Base-by-base conservation (phyloP, 1,140 invertebrate genomes). In the Brachionus paranguensis region DNA sequence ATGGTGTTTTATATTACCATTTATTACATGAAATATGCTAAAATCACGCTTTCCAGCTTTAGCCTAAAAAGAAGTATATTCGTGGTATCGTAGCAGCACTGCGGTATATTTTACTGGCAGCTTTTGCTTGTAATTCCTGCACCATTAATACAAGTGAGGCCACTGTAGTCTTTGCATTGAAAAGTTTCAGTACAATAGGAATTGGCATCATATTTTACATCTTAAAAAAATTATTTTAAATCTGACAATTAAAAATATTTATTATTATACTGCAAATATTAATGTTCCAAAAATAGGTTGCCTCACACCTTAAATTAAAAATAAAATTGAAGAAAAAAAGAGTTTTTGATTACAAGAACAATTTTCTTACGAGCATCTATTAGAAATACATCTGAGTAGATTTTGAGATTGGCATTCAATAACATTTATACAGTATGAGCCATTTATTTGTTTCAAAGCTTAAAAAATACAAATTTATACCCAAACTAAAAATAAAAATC, bases 401-500 rank as follows among this genome's bases (percentile, higher is more conserved):
- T 79, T 79, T 14, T 79, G 76, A 7, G 43, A 41, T 41, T 79
- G 76, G 20, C 76, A 79, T 20, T 79, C 27, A 64, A 79, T 41
- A 37, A 0, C 10, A 17, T 20, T 4, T 17, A 3, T 17, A 17
- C 76, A 79, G 41, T 53, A 55, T 7, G 76, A 14, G 8, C 76
- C 76, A 41, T 79, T 79, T 79, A 79, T 79, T 20, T 53, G 45
- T 64, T 79, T 79, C 76, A 79, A 55, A 72, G 37, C 68, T 72
- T n/a, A 20, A 60, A n/a, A 20, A 60, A 60, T 37, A 37, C 33
- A 27, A 60, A 60, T 47, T 47, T 10, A 60, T 10, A 7, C 8
- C 1, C 8, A 1, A 55, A 20, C 20, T 55, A 7, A 10, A 60
- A 60, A 60, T n/a, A 1, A 17, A 1, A 20, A n/a, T 10, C 17